Evolutionary conservation across 2,113 vertebrate genomes (phyloP).

Genomic region (Phalacrocorax pelagicus): DNA sequence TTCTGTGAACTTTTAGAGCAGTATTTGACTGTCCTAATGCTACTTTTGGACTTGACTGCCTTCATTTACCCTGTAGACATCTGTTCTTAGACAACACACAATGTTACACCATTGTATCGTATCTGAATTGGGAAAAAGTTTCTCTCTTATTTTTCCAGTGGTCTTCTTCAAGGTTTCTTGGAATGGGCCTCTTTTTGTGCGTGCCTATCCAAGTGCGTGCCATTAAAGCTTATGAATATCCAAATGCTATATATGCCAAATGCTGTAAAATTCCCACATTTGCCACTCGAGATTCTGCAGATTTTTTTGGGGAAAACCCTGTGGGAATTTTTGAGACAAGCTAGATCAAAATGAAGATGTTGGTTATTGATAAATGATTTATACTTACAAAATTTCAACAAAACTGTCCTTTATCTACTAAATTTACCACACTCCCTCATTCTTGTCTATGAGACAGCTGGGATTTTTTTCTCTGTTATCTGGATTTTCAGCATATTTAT

Average conservation of each 20-base stretch:
- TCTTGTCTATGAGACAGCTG: neutral
- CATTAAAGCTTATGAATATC: neutral
- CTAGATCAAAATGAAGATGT: neutral
- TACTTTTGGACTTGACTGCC: neutral
- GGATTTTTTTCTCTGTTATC: neutral
- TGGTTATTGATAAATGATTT: neutral
- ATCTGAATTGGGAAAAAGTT: neutral
- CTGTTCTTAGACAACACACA: neutral
- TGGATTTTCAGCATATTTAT: neutral
- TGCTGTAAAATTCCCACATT: neutral
- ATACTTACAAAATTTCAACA: neutral
- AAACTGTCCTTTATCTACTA: neutral
- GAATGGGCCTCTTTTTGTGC: neutral
- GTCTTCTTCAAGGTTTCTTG: neutral
- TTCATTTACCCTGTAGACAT: neutral
- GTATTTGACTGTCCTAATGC: neutral
- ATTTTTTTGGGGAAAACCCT: neutral
- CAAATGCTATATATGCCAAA: neutral
- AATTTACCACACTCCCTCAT: neutral
- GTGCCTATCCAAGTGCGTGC: fast-evolving
- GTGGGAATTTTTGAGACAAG: neutral
- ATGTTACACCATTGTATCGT: fast-evolving
- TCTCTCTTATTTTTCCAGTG: neutral
- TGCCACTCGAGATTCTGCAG: neutral
- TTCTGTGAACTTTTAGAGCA: neutral